phyloP scores from a whole-genome alignment of 2,888 invertebrate genomes.

The Cataglyphis altisquamis region DNA sequence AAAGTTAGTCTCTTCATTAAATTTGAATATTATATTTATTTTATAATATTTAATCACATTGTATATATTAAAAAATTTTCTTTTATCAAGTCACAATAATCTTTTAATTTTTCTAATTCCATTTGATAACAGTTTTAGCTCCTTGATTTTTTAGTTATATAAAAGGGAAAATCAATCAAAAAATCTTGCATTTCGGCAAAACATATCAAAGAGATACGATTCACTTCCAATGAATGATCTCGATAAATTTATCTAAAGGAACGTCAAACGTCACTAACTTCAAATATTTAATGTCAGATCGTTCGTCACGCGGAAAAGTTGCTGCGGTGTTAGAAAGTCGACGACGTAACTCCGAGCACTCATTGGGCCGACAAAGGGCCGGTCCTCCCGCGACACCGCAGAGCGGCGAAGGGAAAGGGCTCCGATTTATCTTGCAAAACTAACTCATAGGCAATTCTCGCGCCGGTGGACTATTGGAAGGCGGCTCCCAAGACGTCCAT shows the following conservation, averaged over 20 bases:
- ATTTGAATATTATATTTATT: neutral
- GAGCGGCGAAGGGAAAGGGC: neutral
- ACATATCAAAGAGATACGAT: neutral
- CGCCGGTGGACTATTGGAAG: slow-evolving; percentile 63
- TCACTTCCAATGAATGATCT: neutral
- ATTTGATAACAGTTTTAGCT: neutral
- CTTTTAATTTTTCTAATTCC: neutral
- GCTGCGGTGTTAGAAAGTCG: slow-evolving; percentile 36
- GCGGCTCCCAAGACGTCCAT: slow-evolving; percentile 73
- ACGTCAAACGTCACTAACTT: slow-evolving; percentile 22
- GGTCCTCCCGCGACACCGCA: slow-evolving; percentile 1
- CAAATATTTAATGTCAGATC: neutral
- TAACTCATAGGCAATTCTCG: slow-evolving; percentile 65
- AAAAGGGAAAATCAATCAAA: neutral
- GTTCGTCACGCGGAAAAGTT: slow-evolving; percentile 32
- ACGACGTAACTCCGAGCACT: slow-evolving; percentile 35
- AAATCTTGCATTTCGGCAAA: neutral
- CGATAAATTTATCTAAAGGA: neutral
- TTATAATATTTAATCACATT: neutral
- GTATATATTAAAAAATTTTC: neutral
- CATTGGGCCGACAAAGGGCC: slow-evolving; percentile 47
- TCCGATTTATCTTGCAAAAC: slow-evolving; percentile 48
- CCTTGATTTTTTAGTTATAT: neutral
- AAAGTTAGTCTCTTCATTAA: neutral
- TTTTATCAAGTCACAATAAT: neutral